phyloP scores from a whole-genome alignment of 1,140 invertebrate species.

The Drosophila sechellia region DNA sequence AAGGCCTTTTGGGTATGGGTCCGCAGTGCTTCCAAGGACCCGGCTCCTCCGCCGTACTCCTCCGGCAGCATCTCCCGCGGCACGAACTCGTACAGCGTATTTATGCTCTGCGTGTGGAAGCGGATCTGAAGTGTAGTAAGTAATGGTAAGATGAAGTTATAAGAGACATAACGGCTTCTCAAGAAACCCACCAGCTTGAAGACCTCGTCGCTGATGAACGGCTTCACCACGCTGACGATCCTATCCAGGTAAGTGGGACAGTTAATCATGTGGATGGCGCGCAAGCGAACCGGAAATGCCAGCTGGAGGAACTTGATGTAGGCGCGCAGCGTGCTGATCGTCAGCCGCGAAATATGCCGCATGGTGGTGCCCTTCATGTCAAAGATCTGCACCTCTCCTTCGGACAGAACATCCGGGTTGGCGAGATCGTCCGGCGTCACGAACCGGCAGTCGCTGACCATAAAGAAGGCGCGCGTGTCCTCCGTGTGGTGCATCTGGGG shows the following conservation, averaged over 20 bases:
- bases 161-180: background rate
- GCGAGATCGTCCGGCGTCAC: conserved; percentile 85
- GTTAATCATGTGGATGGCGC: conserved; percentile 90
- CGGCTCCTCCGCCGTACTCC: conserved; percentile 88
- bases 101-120: conserved; percentile 87
- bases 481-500: conserved; percentile 88
- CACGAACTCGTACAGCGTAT: conserved; percentile 87
- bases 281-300: conserved; percentile 90
- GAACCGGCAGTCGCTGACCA: conserved; percentile 88
- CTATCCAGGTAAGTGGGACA: conserved; percentile 87
- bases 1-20: conserved; percentile 85
- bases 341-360: conserved; percentile 87
- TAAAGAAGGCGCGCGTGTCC: conserved; percentile 88
- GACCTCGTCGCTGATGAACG: conserved; percentile 88
- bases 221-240: conserved; percentile 87
- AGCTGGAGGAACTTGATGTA: conserved; percentile 86
- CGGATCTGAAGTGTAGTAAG: conserved; percentile 84
- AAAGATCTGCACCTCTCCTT: conserved; percentile 89
- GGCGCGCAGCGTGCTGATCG: conserved; percentile 86
- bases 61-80: conserved; percentile 87
- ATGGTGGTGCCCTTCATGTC: conserved; percentile 88
- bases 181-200: conserved; percentile 68
- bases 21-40: conserved; percentile 86
- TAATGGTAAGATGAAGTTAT: background rate
- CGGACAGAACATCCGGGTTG: conserved; percentile 55